A percentile compares a stretch with the other conserved stretches of the same genome.
These are phyloP conservation scores for Perognathus longimembris DNA, from an alignment of 2,113 vertebrate species.

Conservation along the genomic window DNA sequence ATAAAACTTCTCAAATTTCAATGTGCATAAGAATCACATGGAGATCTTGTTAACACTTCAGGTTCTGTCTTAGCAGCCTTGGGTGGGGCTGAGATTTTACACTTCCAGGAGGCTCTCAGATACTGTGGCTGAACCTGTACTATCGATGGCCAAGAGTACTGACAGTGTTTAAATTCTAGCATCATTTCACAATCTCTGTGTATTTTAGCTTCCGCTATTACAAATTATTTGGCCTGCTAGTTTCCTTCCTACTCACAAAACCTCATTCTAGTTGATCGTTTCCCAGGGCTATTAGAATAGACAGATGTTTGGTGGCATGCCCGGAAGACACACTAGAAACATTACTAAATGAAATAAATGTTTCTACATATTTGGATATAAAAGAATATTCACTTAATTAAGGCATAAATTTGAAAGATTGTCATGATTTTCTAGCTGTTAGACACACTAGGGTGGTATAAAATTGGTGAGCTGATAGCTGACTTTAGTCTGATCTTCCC, in stretches of 20 bases:
- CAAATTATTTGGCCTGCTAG: conserved; percentile 45
- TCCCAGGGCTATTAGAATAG: conserved; percentile 60
- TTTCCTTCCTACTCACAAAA: conserved; percentile 60
- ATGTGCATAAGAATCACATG: not conserved
- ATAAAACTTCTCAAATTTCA: conserved; percentile 3
- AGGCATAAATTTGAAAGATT: conserved; percentile 48
- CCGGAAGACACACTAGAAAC: conserved; percentile 50
- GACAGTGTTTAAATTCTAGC: conserved; percentile 39
- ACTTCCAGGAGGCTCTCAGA: not conserved
- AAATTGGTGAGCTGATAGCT: not conserved
- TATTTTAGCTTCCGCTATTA: conserved; percentile 20
- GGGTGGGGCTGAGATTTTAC: not conserved
- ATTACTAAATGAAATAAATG: conserved; percentile 64
- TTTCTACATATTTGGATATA: conserved; percentile 51
- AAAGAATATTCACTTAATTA: conserved; percentile 49
- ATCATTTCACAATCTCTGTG: conserved; percentile 31
- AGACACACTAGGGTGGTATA: not conserved
- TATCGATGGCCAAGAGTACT: not conserved
- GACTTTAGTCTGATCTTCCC: not conserved
- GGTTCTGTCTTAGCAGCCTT: not conserved
- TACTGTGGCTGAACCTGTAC: not conserved
- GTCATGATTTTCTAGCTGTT: conserved; percentile 25
- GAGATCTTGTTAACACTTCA: not conserved
- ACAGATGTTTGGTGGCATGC: conserved; percentile 69
- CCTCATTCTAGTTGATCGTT: conserved; percentile 62